Conservation (phyloP, 2,113 vertebrate species). For the Pelobates fuscus region DNA sequence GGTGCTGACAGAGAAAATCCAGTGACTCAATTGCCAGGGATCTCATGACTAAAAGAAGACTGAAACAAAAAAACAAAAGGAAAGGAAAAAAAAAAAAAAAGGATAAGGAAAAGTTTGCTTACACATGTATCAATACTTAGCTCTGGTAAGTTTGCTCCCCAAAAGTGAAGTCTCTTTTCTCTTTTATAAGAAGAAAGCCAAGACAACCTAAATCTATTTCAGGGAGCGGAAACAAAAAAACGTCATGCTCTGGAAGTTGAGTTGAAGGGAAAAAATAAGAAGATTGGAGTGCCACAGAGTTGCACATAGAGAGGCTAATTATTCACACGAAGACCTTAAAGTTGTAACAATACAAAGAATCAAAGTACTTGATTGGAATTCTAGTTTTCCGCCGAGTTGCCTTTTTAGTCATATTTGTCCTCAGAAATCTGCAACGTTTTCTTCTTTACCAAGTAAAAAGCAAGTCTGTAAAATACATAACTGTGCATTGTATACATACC, state of each 20-base stretch:
- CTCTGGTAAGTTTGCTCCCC: background rate
- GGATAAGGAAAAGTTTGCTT: conserved; percentile 56
- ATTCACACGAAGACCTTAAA: background rate
- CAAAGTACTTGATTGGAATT: conserved; percentile 15
- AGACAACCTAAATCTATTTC: no score
- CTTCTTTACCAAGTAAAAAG: conserved; percentile 63
- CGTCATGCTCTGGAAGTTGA: no score
- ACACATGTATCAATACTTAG: background rate
- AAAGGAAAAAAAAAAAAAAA: no score
- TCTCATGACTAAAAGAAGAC: conserved; percentile 74
- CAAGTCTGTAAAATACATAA: conserved; percentile 63
- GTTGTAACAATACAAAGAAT: background rate
- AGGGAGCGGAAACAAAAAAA: background rate
- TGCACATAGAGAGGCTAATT: background rate
- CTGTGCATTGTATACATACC: conserved; percentile 66
- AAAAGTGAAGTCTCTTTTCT: conserved; percentile 1
- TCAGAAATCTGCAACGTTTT: conserved; percentile 12
- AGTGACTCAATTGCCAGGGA: conserved; percentile 84
- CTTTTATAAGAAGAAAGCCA: no score
- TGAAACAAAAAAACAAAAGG: no score
- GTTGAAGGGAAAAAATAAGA: background rate
- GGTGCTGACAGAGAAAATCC: conserved; percentile 89
- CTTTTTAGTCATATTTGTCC: background rate
- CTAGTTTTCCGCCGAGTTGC: background rate
- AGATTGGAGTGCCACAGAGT: background rate